Evolutionary conservation across 1,140 invertebrate genomes (phyloP).

Genomic region (Pachyrhynchus sulphureomaculatus): DNA sequence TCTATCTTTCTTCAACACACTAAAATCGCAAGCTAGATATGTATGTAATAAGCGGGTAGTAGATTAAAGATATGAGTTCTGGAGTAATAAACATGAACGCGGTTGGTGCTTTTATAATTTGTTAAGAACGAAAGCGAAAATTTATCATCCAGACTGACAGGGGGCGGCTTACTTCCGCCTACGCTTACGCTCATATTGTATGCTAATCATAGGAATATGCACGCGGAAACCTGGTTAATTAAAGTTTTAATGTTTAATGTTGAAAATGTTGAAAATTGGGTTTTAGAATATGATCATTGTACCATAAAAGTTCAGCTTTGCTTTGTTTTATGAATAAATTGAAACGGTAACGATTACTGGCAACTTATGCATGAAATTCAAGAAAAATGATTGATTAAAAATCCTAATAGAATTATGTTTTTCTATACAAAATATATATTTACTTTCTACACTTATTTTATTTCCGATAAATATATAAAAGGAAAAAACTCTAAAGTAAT

Average conservation of each 20-base stretch:
- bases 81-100: conserved; percentile 21
- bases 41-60: conserved; percentile 14
- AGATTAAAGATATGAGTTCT: conserved; percentile 12
- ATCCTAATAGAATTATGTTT: too few species aligned
- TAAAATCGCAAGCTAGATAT: conserved; percentile 4
- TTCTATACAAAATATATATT: too few species aligned
- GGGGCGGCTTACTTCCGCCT: conserved; percentile 25
- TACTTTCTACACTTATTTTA: too few species aligned
- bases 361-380: too few species aligned
- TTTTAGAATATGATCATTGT: neutral
- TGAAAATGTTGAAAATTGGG: neutral
- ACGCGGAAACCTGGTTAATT: conserved; percentile 9
- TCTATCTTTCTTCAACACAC: neutral
- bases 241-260: neutral
- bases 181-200: conserved; percentile 27
- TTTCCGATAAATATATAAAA: too few species aligned
- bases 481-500: too few species aligned
- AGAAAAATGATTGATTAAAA: too few species aligned
- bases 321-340: too few species aligned
- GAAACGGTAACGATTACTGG: too few species aligned
- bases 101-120: conserved; percentile 26
- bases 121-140: conserved; percentile 24
- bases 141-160: conserved; percentile 27
- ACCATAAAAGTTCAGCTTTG: neutral
- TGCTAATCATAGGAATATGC: conserved; percentile 27